Base-by-base conservation (phyloP, 2,113 vertebrate genomes). In the Nothoprocta pentlandii region DNA sequence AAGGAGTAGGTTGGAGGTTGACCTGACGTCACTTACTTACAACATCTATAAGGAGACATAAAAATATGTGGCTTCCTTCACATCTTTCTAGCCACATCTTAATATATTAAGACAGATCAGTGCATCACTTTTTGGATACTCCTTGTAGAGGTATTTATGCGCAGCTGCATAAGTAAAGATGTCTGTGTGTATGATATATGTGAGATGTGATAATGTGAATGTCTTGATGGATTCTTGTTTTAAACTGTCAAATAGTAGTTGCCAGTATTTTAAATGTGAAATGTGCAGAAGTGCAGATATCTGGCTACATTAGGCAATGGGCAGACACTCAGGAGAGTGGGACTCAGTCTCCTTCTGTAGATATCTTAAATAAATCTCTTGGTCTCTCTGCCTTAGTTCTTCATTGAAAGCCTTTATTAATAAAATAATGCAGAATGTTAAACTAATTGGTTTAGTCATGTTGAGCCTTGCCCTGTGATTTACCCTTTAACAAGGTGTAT, bases 361-460 rank as follows among this genome's bases (percentile, higher is more conserved):
- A 80, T 81, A 66, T 10, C 28, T 89, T 68, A 71, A 73, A 56
- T 66, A 80, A 68, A 76, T 89, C 87, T 76, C 42, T 66, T 10
- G 30, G 32, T 54, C 42, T 87, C n/a, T 86, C 61, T 85, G 16
- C 19, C 15, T 90, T 88, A 30, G 34, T 61, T 93, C 58, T n/a
- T 11, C 36, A 82, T 3, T 64, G 58, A 42, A 32, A 49, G 51
- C 8, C 21, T 49, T 17, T 16, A 36, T 70, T 63, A 85, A 90
- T 54, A 71, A 75, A 88, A 92, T 93, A 44, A 81, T 67, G 42
- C 4, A 49, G 49, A 53, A 42, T 81, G 59, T 89, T 91, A 93
- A 58, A 42, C 66, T 82, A 92, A 67, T 87, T 90, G 47, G 81
- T 93, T 80, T 79, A 73, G 66, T 69, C 49, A 26, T 53, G 34